These are phyloP conservation scores for Nephrotoma flavescens DNA, from an alignment of 2,888 invertebrate genomes.

Conservation along the genomic window DNA sequence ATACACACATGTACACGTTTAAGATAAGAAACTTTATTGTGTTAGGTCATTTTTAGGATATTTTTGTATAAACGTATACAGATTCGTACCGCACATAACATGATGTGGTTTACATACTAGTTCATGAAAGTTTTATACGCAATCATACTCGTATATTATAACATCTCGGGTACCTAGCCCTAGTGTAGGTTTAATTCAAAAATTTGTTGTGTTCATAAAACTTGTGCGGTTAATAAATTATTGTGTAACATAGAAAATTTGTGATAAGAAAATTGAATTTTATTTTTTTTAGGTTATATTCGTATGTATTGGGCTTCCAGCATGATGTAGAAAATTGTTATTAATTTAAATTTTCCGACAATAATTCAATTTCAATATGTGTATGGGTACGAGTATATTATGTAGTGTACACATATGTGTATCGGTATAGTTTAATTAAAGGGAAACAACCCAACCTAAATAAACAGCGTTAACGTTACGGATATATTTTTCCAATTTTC, in stretches of 20 bases:
- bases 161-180: not conserved
- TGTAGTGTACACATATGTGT: not conserved
- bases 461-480: not conserved
- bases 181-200: not conserved
- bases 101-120: not conserved
- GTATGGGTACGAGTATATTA: not conserved
- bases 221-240: not conserved
- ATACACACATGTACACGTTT: not conserved
- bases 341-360: not conserved
- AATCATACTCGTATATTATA: not conserved
- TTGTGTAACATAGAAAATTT: not conserved
- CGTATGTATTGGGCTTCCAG: not conserved
- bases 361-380: not conserved
- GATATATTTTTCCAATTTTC: not conserved
- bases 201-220: not conserved
- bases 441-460: not conserved
- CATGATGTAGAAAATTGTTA: not conserved
- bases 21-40: not conserved
- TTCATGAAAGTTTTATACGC: not conserved
- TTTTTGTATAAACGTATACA: not conserved
- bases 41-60: not conserved
- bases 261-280: not conserved
- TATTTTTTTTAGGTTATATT: not conserved
- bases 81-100: not conserved
- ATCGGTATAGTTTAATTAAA: not conserved